Percentiles rank a stretch among this genome's conserved stretches.
Conservation (phyloP, 2,888 invertebrate genomes). For the Eristalis arbustorum region DNA sequence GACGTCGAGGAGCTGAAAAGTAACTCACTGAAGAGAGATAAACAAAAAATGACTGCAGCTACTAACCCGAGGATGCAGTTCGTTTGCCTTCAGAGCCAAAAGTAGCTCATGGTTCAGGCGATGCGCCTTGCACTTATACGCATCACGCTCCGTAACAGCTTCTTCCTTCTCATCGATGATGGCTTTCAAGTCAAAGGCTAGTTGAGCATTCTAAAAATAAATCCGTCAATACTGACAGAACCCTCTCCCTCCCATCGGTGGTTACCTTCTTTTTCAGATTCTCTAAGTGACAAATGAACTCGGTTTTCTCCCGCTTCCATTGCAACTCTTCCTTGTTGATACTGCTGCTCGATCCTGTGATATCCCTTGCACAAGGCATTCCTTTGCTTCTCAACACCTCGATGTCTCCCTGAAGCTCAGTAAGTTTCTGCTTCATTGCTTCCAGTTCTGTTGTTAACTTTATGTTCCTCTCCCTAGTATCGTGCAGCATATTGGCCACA, state of each 20-base stretch:
- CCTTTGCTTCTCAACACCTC: constrained; percentile 82
- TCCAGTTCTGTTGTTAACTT: constrained; percentile 83
- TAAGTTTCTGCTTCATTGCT: constrained; percentile 86
- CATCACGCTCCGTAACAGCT: constrained; percentile 88
- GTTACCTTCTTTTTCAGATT: constrained; percentile 77
- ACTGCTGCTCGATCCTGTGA: constrained; percentile 16
- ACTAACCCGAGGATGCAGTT: constrained; percentile 76
- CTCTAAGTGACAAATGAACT: constrained; percentile 79
- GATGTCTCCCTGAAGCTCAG: constrained; percentile 87
- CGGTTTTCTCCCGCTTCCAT: constrained; percentile 78
- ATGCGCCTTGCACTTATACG: constrained; percentile 91
- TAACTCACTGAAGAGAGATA: not conserved
- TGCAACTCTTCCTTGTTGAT: constrained; percentile 74
- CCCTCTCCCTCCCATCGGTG: not conserved
- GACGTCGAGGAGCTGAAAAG: constrained; percentile 84
- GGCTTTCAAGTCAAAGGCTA: constrained; percentile 88
- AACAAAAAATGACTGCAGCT: not conserved
- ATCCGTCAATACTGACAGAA: not conserved
- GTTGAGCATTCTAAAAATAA: constrained; percentile 84
- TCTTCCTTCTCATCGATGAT: constrained; percentile 93
- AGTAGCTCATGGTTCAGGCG: constrained; percentile 90
- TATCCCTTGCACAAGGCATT: constrained; percentile 57
- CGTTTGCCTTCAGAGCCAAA: constrained; percentile 82
- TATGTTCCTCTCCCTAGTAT: constrained; percentile 83
- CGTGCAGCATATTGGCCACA: constrained; percentile 83